A percentile compares a stretch with the other conserved stretches of the same genome.
Evolutionary conservation across 2,888 invertebrate genomes (phyloP).

Genomic region (Myopa tessellatipennis): DNA sequence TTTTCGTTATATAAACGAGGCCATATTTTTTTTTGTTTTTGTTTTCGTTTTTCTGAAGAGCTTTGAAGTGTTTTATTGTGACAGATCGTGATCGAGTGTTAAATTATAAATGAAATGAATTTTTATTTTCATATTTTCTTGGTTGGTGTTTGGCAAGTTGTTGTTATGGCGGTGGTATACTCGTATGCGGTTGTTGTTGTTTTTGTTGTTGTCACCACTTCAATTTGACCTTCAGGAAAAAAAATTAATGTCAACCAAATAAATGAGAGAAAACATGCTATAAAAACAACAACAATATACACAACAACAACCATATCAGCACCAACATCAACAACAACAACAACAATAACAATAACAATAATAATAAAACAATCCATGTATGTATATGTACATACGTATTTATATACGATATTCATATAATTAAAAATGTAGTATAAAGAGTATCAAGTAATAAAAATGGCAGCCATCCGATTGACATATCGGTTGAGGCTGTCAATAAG

Average conservation of each 20-base stretch:
- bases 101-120: conserved; percentile 11
- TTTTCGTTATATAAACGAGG: background rate
- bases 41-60: background rate
- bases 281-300: too few species aligned
- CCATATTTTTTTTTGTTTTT: conserved; percentile 30
- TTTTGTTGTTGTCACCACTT: background rate
- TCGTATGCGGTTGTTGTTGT: too few species aligned
- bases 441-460: background rate
- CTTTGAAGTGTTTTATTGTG: conserved; percentile 10
- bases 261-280: too few species aligned
- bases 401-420: background rate
- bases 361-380: too few species aligned
- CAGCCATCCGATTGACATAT: background rate
- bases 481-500: background rate
- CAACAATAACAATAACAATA: too few species aligned
- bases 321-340: too few species aligned
- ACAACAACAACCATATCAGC: too few species aligned
- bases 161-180: background rate
- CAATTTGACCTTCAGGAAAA: background rate
- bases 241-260: background rate
- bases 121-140: conserved; percentile 6
- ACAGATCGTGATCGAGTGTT: conserved; percentile 36
- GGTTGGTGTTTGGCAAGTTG: background rate
- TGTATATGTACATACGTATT: too few species aligned
- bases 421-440: background rate